phyloP scores from a whole-genome alignment of 2,797 vertebrate genomes.

The Petrocephalus sullivani region DNA sequence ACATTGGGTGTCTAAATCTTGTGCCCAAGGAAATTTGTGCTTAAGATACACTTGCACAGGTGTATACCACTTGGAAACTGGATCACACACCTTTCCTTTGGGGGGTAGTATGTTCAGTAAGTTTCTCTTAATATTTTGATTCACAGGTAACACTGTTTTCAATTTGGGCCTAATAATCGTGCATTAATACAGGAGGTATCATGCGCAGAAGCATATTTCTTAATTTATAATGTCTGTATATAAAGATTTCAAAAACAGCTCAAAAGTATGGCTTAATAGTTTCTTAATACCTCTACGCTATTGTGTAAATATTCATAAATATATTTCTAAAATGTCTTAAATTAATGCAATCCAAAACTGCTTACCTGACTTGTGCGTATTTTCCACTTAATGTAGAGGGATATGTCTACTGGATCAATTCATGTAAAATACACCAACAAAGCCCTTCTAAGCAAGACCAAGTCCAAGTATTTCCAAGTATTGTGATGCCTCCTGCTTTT shows the following conservation, averaged over 20 bases:
- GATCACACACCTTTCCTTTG: background rate
- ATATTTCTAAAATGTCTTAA: background rate
- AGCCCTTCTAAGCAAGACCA: background rate
- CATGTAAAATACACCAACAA: background rate
- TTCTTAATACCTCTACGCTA: background rate
- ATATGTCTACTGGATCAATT: background rate
- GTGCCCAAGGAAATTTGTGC: background rate
- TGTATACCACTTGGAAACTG: background rate
- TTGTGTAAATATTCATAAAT: background rate
- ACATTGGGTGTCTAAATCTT: background rate
- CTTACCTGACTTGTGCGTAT: background rate
- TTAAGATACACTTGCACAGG: background rate
- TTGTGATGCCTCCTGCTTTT: background rate
- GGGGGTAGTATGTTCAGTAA: background rate
- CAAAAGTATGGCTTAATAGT: background rate
- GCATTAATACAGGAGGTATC: background rate
- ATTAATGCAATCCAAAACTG: background rate
- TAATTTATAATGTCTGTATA: background rate
- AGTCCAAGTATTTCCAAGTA: background rate
- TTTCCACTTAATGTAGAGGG: background rate
- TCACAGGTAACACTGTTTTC: background rate
- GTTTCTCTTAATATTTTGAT: background rate
- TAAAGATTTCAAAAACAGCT: background rate
- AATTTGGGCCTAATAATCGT: background rate
- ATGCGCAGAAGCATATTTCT: background rate